A percentile compares a stretch with the other conserved stretches of the same genome.
These are phyloP conservation scores for Nomada hirtipes DNA, from an alignment of 2,888 invertebrate genomes.

Conservation along the genomic window DNA sequence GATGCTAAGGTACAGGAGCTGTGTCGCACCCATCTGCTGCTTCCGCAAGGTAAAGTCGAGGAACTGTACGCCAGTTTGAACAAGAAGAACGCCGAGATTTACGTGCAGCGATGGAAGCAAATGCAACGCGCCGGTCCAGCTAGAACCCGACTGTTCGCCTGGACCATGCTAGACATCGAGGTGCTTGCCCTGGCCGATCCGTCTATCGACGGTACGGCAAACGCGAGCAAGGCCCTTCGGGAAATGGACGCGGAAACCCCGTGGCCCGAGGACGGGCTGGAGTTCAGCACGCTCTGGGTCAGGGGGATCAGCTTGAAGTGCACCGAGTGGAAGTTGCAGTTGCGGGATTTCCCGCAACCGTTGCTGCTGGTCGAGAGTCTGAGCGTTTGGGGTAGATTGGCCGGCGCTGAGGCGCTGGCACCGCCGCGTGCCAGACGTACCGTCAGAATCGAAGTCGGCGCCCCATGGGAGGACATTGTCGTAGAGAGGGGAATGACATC, in stretches of 20 bases:
- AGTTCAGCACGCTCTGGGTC: conserved; percentile 97
- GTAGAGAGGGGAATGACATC: conserved; percentile 97
- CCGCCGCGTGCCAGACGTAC: conserved; percentile 91
- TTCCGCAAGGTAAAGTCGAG: conserved; percentile 94
- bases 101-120: conserved; percentile 94
- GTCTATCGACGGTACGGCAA: conserved; percentile 92
- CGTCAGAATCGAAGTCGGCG: conserved; percentile 92
- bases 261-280: conserved; percentile 95
- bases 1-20: conserved; percentile 95
- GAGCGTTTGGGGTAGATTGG: conserved; percentile 94
- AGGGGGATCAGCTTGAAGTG: conserved; percentile 93
- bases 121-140: conserved; percentile 87
- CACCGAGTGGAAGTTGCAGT: conserved; percentile 93
- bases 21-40: conserved; percentile 92
- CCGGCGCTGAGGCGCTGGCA: conserved; percentile 95
- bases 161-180: conserved; percentile 91
- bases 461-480: conserved; percentile 93
- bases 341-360: conserved; percentile 98
- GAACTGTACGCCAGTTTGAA: conserved; percentile 94
- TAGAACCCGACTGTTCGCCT: conserved; percentile 93
- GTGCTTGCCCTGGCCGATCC: conserved; percentile 93
- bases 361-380: conserved; percentile 93
- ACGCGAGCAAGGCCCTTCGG: conserved; percentile 90
- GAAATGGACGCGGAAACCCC: conserved; percentile 95
- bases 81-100: conserved; percentile 97